A percentile compares a stretch with the other conserved stretches of the same genome.
Evolutionary conservation across 2,113 vertebrate genomes (phyloP).

Genomic region (Rattus norvegicus): DNA sequence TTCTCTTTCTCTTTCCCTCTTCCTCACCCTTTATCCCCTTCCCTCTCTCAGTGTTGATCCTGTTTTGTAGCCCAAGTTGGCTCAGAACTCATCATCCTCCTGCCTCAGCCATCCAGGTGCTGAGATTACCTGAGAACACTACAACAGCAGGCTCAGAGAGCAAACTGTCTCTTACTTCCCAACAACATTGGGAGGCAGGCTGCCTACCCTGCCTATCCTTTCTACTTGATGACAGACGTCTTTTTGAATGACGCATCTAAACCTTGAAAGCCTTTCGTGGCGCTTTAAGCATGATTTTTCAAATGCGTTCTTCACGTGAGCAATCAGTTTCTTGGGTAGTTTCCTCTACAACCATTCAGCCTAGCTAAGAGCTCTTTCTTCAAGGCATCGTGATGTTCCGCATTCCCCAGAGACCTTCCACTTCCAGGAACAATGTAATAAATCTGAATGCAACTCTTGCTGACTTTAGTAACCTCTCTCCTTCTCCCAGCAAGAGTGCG

Average conservation of each 20-base stretch:
- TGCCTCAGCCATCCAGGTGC: neutral
- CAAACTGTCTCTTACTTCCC: neutral
- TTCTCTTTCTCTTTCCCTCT: neutral
- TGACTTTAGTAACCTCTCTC: neutral
- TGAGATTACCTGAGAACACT: neutral
- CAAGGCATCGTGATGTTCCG: neutral
- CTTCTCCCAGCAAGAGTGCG: neutral
- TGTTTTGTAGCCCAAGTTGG: neutral
- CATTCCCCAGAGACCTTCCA: neutral
- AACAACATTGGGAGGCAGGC: neutral
- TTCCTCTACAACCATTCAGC: neutral
- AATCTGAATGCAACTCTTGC: neutral
- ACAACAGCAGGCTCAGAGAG: neutral
- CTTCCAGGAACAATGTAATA: neutral
- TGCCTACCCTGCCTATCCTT: neutral
- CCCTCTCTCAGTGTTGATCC: neutral
- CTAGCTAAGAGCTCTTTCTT: neutral
- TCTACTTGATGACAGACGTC: neutral
- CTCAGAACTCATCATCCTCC: neutral
- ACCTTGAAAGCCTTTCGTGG: neutral
- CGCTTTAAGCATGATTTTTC: neutral
- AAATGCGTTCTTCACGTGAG: neutral
- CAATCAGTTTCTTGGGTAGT: neutral
- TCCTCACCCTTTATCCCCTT: too few species aligned
- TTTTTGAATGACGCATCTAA: neutral